These are phyloP conservation scores for Buathra laborator DNA, from an alignment of 2,888 invertebrate genomes.

Conservation along the genomic window DNA sequence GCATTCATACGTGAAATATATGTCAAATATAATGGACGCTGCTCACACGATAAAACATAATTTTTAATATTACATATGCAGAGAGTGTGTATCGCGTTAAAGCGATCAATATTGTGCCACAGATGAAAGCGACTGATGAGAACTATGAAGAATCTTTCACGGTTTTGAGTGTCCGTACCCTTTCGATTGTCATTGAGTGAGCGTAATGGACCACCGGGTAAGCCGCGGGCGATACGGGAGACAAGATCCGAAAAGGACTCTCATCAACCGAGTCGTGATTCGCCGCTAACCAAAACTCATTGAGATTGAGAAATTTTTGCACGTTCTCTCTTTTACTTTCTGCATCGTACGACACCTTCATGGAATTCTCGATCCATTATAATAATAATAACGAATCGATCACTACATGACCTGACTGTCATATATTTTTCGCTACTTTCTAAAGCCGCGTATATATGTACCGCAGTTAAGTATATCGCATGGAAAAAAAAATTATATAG, in stretches of 20 bases:
- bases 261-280: slow-evolving; percentile 60
- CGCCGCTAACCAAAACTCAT: slow-evolving; percentile 53
- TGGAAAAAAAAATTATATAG: slow-evolving; percentile 26
- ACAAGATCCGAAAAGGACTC: slow-evolving; percentile 45
- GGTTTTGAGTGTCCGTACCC: slow-evolving; percentile 13
- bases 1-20: slow-evolving; percentile 41
- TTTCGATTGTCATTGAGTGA: slow-evolving; percentile 72
- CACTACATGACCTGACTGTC: slow-evolving; percentile 21
- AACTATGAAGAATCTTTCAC: neutral
- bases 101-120: slow-evolving; percentile 18
- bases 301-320: slow-evolving; percentile 79
- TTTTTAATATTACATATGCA: slow-evolving; percentile 19
- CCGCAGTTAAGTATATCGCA: neutral
- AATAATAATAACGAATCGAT: slow-evolving; percentile 26
- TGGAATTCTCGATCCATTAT: slow-evolving; percentile 29
- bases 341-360: slow-evolving; percentile 34
- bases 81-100: slow-evolving; percentile 2
- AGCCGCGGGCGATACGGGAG: slow-evolving; percentile 30
- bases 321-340: slow-evolving; percentile 17
- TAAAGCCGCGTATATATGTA: neutral
- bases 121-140: slow-evolving; percentile 21
- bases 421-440: neutral
- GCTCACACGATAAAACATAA: neutral
- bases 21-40: slow-evolving; percentile 22
- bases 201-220: slow-evolving; percentile 78